Base-by-base conservation (phyloP, 2,797 vertebrate species). In the Enteromius paludinosus region DNA sequence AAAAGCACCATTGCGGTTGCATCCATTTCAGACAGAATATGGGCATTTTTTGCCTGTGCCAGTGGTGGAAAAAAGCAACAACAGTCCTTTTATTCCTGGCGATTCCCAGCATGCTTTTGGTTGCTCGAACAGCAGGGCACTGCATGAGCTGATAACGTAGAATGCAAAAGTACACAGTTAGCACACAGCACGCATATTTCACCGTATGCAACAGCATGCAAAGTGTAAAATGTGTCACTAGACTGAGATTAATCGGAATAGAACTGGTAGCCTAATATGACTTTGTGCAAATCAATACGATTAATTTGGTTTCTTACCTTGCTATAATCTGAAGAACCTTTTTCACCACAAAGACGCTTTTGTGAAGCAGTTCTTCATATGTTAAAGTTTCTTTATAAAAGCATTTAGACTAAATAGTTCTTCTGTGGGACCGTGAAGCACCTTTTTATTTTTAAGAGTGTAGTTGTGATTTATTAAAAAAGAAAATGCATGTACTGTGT, bases 61-160 rank as follows among this genome's bases (percentile, higher is more conserved):
- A 33, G 69, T 72, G 70, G 70, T 72, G 45, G 45, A 12, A n/a
- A 54, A n/a, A 71, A 25, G 25, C 43, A 43, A 43, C 41, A 69
- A 10, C 68, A 28, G 56, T 43, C 6, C 30, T 65, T 78, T 33
- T n/a, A 62, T 47, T 64, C 3, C 0, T 5, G 56, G 59, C 28
- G 14, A 70, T 47, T 45, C 7, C 7, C 41, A 17, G 43, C 25
- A 30, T 70, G 43, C 66, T 47, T 30, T 28, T 28, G 43, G 41
- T 70, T 70, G 68, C 41, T 28, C 2, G 9, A 30, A 70, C n/a
- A 25, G 66, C 5, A 2, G 38, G 5, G 20, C 59, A 62, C 5
- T 30, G 59, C 59, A 62, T 17, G 59, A 30, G 6, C 59, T 62
- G 59, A 62, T 62, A 62, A 17, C 59, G 28, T 30, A 3, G 3